Conservation (phyloP, 2,113 vertebrate species). For the Channa maculata region DNA sequence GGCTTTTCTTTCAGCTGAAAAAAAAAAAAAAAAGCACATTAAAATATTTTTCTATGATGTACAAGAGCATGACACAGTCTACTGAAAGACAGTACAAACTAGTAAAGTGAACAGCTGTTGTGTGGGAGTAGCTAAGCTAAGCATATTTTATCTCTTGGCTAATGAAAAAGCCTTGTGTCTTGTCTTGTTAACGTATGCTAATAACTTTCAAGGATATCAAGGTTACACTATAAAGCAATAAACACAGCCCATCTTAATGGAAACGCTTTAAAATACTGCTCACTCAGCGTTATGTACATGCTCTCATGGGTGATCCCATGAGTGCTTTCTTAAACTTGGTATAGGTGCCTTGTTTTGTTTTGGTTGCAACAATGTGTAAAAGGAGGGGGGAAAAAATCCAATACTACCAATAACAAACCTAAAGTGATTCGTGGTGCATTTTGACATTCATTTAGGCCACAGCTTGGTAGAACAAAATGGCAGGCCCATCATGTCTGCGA, state of each 20-base stretch:
- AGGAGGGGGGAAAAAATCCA: too few relatives aligned
- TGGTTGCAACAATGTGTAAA: too few relatives aligned
- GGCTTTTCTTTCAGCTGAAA: slow-evolving; percentile 32
- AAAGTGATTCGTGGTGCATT: not conserved
- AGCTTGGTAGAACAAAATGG: slow-evolving; percentile 53
- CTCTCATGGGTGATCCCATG: not conserved
- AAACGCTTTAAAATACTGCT: too few relatives aligned
- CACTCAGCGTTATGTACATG: not conserved
- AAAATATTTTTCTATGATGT: not conserved
- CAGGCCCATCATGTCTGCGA: slow-evolving; percentile 35
- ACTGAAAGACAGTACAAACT: not conserved
- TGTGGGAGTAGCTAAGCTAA: slow-evolving; percentile 4
- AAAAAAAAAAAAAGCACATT: not conserved
- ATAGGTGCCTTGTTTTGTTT: not conserved
- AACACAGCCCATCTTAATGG: not conserved
- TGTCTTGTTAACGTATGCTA: not conserved
- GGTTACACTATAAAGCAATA: not conserved
- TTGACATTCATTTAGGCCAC: not conserved
- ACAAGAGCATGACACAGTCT: not conserved
- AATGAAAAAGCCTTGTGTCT: not conserved
- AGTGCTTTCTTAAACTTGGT: not conserved
- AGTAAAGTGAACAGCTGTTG: slow-evolving; percentile 13
- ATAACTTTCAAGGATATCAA: slow-evolving; percentile 4
- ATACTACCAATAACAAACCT: too few relatives aligned
- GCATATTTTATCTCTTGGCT: not conserved